A percentile compares a stretch with the other conserved stretches of the same genome.
phyloP scores from a whole-genome alignment of 2,113 vertebrate species.

The Scartelaos histophorus region DNA sequence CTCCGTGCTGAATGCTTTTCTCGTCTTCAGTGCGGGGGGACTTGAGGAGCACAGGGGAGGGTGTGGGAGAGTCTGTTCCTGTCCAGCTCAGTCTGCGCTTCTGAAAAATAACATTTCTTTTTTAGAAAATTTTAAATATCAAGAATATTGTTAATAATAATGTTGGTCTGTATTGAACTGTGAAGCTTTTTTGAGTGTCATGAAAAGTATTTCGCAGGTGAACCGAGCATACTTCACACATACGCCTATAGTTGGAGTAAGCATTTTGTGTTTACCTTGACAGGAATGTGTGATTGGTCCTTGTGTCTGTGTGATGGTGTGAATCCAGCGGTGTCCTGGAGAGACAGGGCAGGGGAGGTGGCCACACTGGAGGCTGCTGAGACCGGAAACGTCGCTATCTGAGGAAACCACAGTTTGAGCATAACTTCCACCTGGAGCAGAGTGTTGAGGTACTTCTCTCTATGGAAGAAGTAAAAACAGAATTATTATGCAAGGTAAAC shows the following conservation, averaged over 20 bases:
- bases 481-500: slow-evolving; percentile 5
- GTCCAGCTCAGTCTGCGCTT: slow-evolving; percentile 79
- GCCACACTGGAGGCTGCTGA: slow-evolving; percentile 30
- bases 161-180: too few species aligned
- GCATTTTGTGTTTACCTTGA: slow-evolving; percentile 67
- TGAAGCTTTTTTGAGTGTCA: too few species aligned
- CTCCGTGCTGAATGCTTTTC: slow-evolving; percentile 19
- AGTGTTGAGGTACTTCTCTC: slow-evolving; percentile 87
- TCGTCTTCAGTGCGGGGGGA: slow-evolving; percentile 41
- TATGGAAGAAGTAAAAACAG: slow-evolving; percentile 39
- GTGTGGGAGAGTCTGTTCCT: slow-evolving; percentile 55
- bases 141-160: too few species aligned
- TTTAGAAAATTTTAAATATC: not conserved
- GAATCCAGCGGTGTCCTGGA: slow-evolving; percentile 36
- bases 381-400: slow-evolving; percentile 59
- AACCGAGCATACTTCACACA: not conserved
- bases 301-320: slow-evolving; percentile 74
- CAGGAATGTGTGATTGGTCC: slow-evolving; percentile 80
- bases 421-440: slow-evolving; percentile 90
- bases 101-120: slow-evolving; percentile 45
- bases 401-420: slow-evolving; percentile 92
- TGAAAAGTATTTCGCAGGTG: slow-evolving; percentile 10
- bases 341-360: slow-evolving; percentile 32
- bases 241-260: not conserved
- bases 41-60: slow-evolving; percentile 55